Evolutionary conservation across 1,140 invertebrate genomes (phyloP).

Genomic region (Sarcophaga bullata): DNA sequence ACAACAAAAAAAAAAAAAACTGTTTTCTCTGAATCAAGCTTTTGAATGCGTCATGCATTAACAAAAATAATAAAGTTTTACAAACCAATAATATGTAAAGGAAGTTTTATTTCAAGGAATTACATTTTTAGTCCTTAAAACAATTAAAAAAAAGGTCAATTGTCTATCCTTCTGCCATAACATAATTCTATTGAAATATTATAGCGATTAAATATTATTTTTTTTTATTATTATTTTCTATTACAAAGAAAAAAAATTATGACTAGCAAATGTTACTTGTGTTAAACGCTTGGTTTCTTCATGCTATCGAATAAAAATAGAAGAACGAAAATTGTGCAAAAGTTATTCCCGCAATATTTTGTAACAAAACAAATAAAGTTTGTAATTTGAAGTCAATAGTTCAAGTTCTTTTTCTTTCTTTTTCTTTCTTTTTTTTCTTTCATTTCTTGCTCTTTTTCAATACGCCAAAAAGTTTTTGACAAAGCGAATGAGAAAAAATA

Average conservation of each 20-base stretch:
- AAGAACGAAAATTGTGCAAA: neutral
- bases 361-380: constrained; percentile 19
- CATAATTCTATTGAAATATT: neutral
- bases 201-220: neutral
- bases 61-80: no score
- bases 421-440: neutral
- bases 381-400: constrained; percentile 10
- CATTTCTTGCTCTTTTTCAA: neutral
- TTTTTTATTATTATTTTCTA: neutral
- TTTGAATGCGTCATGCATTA: neutral
- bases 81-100: no score
- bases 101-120: no score
- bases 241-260: neutral
- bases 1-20: no score
- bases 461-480: neutral
- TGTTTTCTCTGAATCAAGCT: neutral
- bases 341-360: constrained; percentile 16
- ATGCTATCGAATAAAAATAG: neutral
- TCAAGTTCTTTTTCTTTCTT: neutral
- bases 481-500: neutral
- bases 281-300: neutral
- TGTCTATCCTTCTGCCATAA: no score
- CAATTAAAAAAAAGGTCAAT: no score
- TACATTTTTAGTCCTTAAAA: no score
- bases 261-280: neutral